These are phyloP conservation scores for Sylvicapra grimmia DNA, from an alignment of 2,113 vertebrate genomes.

Conservation along the genomic window DNA sequence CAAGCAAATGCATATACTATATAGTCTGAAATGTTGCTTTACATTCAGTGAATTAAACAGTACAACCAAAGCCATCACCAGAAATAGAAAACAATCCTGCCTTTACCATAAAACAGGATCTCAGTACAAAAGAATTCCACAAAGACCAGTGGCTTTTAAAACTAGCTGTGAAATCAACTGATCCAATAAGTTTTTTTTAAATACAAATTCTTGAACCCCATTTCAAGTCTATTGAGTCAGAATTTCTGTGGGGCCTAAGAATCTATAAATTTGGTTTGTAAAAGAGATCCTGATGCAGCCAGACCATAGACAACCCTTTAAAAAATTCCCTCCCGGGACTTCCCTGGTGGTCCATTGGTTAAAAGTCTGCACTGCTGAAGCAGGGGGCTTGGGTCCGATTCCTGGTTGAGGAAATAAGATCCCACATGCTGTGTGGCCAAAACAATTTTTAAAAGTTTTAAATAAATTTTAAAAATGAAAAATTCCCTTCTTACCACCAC, in stretches of 20 bases:
- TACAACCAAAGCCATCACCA: neutral
- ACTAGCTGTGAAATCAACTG: conserved; percentile 11
- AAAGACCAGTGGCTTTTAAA: conserved; percentile 8
- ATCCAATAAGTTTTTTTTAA: neutral
- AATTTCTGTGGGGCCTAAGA: neutral
- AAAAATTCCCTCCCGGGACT: neutral
- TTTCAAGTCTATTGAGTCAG: neutral
- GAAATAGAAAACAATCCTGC: conserved; percentile 23
- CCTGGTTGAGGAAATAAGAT: neutral
- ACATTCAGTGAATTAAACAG: conserved; percentile 16
- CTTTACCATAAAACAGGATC: neutral
- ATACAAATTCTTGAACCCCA: neutral
- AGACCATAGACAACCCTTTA: neutral
- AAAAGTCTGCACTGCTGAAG: neutral
- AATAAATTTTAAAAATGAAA: neutral
- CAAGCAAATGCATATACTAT: neutral
- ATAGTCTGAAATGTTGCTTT: conserved; percentile 22
- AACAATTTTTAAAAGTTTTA: neutral
- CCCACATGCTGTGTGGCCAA: neutral
- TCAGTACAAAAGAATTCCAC: neutral
- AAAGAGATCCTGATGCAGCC: neutral
- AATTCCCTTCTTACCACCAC: neutral
- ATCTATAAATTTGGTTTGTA: neutral
- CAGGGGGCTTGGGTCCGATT: neutral
- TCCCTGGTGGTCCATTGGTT: neutral